Conservation (phyloP, 2,797 vertebrate genomes). For the Pseudochirops corinnae region DNA sequence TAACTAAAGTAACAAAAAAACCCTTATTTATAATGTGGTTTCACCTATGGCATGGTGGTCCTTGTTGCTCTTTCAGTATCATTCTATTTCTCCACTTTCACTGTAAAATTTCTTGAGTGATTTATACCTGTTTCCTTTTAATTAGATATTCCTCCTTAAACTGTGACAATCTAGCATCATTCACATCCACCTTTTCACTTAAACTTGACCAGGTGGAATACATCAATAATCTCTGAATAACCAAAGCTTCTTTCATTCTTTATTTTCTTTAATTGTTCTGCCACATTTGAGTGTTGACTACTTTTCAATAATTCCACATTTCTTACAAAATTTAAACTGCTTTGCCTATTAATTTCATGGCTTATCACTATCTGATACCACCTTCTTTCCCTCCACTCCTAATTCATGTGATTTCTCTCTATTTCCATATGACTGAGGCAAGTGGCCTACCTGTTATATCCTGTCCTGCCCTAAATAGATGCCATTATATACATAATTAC, state of each 20-base stretch:
- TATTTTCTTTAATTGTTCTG: not conserved
- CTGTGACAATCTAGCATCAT: not conserved
- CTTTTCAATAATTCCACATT: not conserved
- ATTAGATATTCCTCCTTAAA: not conserved
- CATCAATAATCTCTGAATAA: not conserved
- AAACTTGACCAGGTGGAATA: not conserved
- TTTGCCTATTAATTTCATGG: not conserved
- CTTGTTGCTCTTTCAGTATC: conserved; percentile 20
- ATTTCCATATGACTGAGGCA: not conserved
- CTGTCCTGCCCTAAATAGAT: not conserved
- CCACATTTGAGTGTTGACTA: conserved; percentile 1
- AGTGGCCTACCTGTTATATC: not conserved
- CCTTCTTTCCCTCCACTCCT: not conserved
- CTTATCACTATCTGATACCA: not conserved
- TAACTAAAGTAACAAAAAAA: conserved; percentile 32
- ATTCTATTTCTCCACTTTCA: conserved; percentile 12
- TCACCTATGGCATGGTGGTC: conserved; percentile 5
- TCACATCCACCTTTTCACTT: not conserved
- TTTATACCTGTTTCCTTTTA: conserved; percentile 6
- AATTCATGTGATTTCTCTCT: not conserved
- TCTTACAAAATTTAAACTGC: not conserved
- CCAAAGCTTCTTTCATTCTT: conserved; percentile 10
- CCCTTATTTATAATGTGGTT: conserved; percentile 40
- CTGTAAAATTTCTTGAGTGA: not conserved
- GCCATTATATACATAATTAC: not conserved